phyloP scores from a whole-genome alignment of 2,113 vertebrate genomes.

The Pachyramphus minor region DNA sequence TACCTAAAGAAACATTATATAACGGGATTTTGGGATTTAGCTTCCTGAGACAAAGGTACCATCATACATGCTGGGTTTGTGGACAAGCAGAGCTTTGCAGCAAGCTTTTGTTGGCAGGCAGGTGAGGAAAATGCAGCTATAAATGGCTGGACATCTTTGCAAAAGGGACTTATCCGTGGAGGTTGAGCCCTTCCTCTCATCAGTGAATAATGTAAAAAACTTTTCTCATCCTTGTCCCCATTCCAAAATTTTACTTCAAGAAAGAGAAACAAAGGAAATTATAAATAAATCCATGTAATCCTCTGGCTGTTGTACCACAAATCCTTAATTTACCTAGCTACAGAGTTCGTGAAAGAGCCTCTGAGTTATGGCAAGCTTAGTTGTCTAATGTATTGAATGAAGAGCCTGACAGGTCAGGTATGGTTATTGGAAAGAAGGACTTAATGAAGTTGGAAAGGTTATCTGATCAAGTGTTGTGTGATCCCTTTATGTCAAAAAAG shows the following conservation, averaged over 20 bases:
- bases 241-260: not conserved
- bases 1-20: not conserved
- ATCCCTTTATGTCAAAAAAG: not conserved
- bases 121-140: not conserved
- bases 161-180: not conserved
- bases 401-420: not conserved
- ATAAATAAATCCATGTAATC: not conserved
- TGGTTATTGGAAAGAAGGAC: not conserved
- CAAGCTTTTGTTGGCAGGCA: not conserved
- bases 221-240: not conserved
- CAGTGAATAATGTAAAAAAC: rapidly evolving
- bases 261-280: not conserved
- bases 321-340: not conserved
- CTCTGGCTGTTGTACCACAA: not conserved
- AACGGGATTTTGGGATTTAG: not conserved
- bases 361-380: not conserved
- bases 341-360: not conserved
- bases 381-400: not conserved
- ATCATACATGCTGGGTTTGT: rapidly evolving
- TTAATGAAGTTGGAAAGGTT: not conserved
- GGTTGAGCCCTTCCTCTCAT: rapidly evolving
- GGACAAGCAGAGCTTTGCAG: not conserved
- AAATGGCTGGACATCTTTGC: not conserved
- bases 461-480: not conserved
- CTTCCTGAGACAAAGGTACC: not conserved